These are phyloP conservation scores for Odontesthes bonariensis DNA, from an alignment of 2,113 vertebrate species.

Conservation along the genomic window DNA sequence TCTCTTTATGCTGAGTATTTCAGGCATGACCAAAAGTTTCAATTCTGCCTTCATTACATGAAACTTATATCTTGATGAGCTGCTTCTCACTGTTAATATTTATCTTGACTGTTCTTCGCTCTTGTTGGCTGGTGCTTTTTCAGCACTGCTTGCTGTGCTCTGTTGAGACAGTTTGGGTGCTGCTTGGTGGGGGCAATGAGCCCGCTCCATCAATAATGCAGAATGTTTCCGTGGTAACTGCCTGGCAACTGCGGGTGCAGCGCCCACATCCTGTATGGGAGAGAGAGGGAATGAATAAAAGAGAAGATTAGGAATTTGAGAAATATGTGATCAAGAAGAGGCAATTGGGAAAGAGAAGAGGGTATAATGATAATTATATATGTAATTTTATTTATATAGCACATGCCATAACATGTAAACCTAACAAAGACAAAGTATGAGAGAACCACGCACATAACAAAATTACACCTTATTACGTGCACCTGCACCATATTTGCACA, in stretches of 20 bases:
- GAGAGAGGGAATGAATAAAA: slow-evolving; percentile 22
- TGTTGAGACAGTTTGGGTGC: slow-evolving; percentile 68
- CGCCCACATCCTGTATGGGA: slow-evolving; percentile 47
- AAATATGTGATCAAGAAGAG: slow-evolving; percentile 6
- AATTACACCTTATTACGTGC: too few relatives aligned
- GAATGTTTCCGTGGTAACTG: slow-evolving; percentile 77
- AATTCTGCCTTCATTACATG: too few relatives aligned
- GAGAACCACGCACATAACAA: too few relatives aligned
- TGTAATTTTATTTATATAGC: too few relatives aligned
- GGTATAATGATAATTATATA: background rate
- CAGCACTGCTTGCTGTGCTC: slow-evolving; percentile 34
- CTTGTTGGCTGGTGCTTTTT: slow-evolving; percentile 16
- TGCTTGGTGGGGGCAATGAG: slow-evolving; percentile 61
- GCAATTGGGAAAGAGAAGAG: slow-evolving; percentile 1
- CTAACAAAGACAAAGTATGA: too few relatives aligned
- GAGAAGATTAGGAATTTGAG: slow-evolving; percentile 12
- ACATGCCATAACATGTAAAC: too few relatives aligned
- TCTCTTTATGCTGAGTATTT: too few relatives aligned
- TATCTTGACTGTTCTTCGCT: slow-evolving; percentile 4
- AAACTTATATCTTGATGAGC: background rate
- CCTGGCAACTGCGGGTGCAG: slow-evolving; percentile 75
- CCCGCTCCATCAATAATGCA: slow-evolving; percentile 83
- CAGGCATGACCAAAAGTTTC: too few relatives aligned
- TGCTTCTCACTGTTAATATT: background rate
- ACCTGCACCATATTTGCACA: too few relatives aligned